Conservation (phyloP, 2,888 invertebrate species). For the Chaitophorus viminalis region DNA sequence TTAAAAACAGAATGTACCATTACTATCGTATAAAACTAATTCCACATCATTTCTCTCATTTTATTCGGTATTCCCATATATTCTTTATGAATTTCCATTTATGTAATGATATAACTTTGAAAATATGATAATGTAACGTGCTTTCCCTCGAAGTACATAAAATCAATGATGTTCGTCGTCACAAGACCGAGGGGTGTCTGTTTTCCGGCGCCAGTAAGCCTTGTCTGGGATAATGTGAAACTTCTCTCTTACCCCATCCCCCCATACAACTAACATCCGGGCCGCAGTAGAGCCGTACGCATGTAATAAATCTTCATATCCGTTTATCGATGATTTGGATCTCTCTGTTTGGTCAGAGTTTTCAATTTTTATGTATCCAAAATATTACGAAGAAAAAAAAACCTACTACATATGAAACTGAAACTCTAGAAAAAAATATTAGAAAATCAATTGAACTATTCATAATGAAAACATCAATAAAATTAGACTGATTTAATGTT, state of each 20-base stretch:
- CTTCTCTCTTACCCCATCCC: conserved; percentile 27
- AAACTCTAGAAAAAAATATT: background rate
- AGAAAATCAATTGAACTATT: no score
- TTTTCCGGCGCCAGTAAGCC: conserved; percentile 57
- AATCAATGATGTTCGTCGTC: conserved; percentile 59
- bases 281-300: background rate
- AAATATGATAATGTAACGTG: conserved; percentile 53
- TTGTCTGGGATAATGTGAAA: conserved; percentile 53
- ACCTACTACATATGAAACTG: background rate
- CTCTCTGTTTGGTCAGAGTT: conserved; percentile 29
- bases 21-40: background rate
- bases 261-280: conserved; percentile 37
- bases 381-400: background rate
- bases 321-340: conserved; percentile 40
- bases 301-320: conserved; percentile 57
- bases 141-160: conserved; percentile 47
- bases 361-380: conserved; percentile 5
- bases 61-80: background rate
- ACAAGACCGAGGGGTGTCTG: conserved; percentile 57
- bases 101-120: conserved; percentile 28
- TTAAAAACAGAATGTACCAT: background rate
- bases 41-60: conserved; percentile 24
- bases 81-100: conserved; percentile 29
- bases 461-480: no score
- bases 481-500: no score